Conservation (phyloP, 2,888 invertebrate genomes). For the Uropetala carovei region DNA sequence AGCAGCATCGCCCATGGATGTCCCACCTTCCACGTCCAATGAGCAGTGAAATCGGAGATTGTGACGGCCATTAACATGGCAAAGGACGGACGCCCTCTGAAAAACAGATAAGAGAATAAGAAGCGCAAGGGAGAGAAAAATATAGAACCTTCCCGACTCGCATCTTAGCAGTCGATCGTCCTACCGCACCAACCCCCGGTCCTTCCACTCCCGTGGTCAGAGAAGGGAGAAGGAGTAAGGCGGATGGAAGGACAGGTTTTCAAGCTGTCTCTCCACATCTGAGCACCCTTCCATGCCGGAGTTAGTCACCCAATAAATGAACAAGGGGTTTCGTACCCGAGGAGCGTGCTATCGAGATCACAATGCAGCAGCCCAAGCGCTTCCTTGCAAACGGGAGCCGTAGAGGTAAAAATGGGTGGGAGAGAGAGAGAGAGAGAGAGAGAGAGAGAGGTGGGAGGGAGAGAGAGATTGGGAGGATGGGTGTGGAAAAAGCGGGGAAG, state of each 20-base stretch:
- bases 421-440: neutral
- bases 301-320: slow-evolving; percentile 59
- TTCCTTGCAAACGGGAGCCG: neutral
- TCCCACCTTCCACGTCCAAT: slow-evolving; percentile 36
- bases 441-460: neutral
- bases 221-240: neutral
- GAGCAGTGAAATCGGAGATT: slow-evolving; percentile 36
- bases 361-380: neutral
- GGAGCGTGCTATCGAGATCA: slow-evolving; percentile 53
- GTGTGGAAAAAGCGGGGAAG: neutral
- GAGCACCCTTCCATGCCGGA: slow-evolving; percentile 6
- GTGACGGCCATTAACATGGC: slow-evolving; percentile 47
- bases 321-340: slow-evolving; percentile 17
- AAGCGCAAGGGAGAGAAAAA: neutral
- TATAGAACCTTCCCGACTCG: neutral
- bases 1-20: slow-evolving; percentile 37
- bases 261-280: slow-evolving; percentile 40
- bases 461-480: neutral
- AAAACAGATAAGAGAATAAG: slow-evolving; percentile 2
- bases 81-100: slow-evolving; percentile 16
- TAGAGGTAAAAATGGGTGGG: neutral
- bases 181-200: neutral
- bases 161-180: slow-evolving; percentile 16
- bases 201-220: slow-evolving; percentile 34
- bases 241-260: neutral